Base-by-base conservation (phyloP, 2,888 invertebrate genomes). In the Rapana venosa region DNA sequence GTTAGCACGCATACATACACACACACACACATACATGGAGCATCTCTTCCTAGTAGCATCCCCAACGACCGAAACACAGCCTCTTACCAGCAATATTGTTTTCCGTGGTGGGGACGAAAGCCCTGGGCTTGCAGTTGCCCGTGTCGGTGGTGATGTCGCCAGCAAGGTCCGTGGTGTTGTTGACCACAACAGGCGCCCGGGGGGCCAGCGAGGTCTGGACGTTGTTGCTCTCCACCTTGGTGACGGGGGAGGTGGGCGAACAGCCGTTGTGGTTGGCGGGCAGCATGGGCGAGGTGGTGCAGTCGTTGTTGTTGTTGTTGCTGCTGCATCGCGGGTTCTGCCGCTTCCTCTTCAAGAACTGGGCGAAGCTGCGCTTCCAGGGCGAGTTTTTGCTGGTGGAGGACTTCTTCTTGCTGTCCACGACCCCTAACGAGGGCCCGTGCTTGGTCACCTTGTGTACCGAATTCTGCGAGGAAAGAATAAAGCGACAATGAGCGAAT, bases 361-460 rank as follows among this genome's bases (percentile, higher is more conserved):
- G 94, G 89, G 93, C 94, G 93, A 95, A 94, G 90, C 94, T 94
- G 92, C 94, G 92, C 91, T 93, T 93, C 94, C 94, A 94, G 26
- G 93, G 92, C 81, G 93, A 92, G 90, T 91, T 92, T 92, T 94
- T 94, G 36, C 92, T 86, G 90, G 87, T 90, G 35, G 86, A 35
- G 35, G 87, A 87, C 70, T 90, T 90, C 90, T 93, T 93, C 91
- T 94, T 94, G 58, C 66, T 22, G 1, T 87, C 87, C 47, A 47
- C 47, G 15, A 22, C 26, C 13, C 79, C 79, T 15, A 32, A 15
- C 6, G 58, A 11, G 85, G 61, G 35, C 17, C 20, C 36, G 35
- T 85, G n/a, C 58, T 85, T 86, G 15, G 87, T 74, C 26, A 85
- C 58, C 61, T 85, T 85, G 85, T 85, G 58, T 17, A 85, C 36